phyloP scores from a whole-genome alignment of 1,140 invertebrate genomes.

The Thaumetopoea pityocampa region DNA sequence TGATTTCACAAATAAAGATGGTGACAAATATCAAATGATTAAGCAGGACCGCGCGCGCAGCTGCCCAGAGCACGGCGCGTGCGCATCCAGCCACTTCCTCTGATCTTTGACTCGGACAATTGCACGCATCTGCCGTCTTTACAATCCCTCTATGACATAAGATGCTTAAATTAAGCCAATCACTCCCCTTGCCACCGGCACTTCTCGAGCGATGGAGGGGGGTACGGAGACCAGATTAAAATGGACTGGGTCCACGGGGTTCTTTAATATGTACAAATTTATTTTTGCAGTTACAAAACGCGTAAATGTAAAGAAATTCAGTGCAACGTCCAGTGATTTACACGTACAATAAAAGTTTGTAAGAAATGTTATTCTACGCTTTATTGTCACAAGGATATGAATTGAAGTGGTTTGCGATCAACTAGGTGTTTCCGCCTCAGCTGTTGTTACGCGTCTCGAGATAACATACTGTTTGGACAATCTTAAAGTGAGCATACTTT shows the following conservation, averaged over 20 bases:
- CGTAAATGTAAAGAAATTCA: neutral
- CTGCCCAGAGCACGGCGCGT: conserved; percentile 34
- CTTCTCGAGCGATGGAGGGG: conserved; percentile 8
- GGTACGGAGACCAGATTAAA: conserved; percentile 29
- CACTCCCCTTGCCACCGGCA: conserved; percentile 21
- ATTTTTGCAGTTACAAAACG: conserved; percentile 1
- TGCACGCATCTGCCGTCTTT: conserved; percentile 61
- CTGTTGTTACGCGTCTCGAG: conserved; percentile 34
- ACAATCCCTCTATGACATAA: conserved; percentile 28
- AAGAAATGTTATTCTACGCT: conserved; percentile 67
- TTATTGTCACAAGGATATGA: conserved; percentile 69
- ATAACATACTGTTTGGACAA: conserved; percentile 20
- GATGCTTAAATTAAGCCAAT: conserved; percentile 39
- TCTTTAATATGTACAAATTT: conserved; percentile 6
- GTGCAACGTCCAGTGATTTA: neutral
- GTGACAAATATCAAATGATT: conserved; percentile 49
- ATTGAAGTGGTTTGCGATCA: conserved; percentile 71
- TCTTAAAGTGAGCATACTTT: conserved; percentile 19
- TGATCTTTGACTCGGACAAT: conserved; percentile 70
- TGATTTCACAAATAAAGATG: neutral
- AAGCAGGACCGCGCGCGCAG: conserved; percentile 29
- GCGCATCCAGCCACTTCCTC: conserved; percentile 65
- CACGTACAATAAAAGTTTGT: conserved; percentile 31
- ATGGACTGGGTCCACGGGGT: conserved; percentile 27
- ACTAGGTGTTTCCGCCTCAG: conserved; percentile 68